Evolutionary conservation across 2,113 vertebrate species (phyloP), one percentile per base, ranked within the genome.

Genomic region (Coptodon rendalli): DNA sequence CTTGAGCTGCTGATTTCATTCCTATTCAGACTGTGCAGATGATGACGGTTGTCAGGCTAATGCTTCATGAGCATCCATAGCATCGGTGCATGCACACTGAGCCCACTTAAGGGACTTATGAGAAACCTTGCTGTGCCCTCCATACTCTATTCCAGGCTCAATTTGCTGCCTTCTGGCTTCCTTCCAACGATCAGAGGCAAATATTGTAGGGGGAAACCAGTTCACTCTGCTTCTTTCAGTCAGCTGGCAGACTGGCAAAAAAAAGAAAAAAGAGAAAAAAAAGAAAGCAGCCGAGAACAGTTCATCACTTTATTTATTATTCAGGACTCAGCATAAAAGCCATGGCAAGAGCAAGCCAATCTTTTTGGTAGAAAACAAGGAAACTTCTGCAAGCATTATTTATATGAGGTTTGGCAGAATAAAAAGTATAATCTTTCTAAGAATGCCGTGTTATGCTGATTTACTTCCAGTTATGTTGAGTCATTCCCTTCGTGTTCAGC

Each of bases 61-160:
- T 89, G 89, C 91, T 83, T 92, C 78, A 86, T 45, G 83, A 87
- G 43, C 82, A 13, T 87, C 91, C 53, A 76, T 24, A 90, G 89
- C 87, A 89, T 86, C 40, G 4, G 53, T 45, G 87, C 59, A 34
- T 86, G 87, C 81, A 89, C 82, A 89, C 3, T 48, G 84, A 93
- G 90, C 90, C 91, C 89, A 92, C 90, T 92, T 95, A 90, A 81
- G 93, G 90, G 91, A 91, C 84, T 92, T 86, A 81, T 87, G 84
- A 93, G 89, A 91, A 93, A 83, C 88, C 87, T 89, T 90, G 88
- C 82, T 85, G 87, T 94, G 88, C 87, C 87, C 85, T 93, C 89
- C 84, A 82, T 90, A 87, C 86, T 94, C 91, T 93, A 92, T 93
- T 94, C 92, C 89, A 91, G 90, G 88, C 88, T 90, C 92, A 88